Base-by-base conservation (phyloP, 2,888 invertebrate species). In the Chelonus formosanus region DNA sequence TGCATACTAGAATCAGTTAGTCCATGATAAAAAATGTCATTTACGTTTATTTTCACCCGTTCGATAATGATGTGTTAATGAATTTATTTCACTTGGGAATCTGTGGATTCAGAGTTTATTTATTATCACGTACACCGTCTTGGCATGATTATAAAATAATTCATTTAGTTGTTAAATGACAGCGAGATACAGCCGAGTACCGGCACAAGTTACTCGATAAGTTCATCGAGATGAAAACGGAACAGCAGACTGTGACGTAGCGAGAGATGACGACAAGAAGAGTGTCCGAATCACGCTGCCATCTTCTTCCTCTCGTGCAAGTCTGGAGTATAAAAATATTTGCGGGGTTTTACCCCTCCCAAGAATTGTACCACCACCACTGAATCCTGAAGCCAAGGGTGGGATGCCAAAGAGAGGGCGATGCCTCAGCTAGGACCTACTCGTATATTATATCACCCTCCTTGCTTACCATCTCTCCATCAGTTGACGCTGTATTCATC, bases 261-360 rank as follows among this genome's bases (percentile, higher is more conserved):
- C 59, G 59, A 50, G 44, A 20, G 44, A 31, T 36, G 20, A n/a
- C 48, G 36, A 59, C 48, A 50, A 50, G 35, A 36, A 50, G 54
- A 54, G 62, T 54, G 60, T 61, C 59, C 64, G 63, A 78, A 79
- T 83, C 80, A 80, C 81, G 78, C 80, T 77, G 40, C 82, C 83
- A 82, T 83, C 81, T 83, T 83, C 82, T 82, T 81, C 81, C 79
- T 76, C 76, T 78, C 78, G 76, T 76, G 78, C 78, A 80, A 81
- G 79, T 81, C 80, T 78, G 75, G 79, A 78, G 77, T 80, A 81
- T 81, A 81, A 82, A 82, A 83, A 83, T 82, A 82, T 82, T 82
- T 82, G 76, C 71, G 73, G 72, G 74, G 72, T 64, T 43, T 34
- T 64, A 47, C 66, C 68, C 61, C 50, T 31, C 52, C 60, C 58